Evolutionary conservation across 2,888 invertebrate genomes (phyloP).

Genomic region (Danaus chrysippus): DNA sequence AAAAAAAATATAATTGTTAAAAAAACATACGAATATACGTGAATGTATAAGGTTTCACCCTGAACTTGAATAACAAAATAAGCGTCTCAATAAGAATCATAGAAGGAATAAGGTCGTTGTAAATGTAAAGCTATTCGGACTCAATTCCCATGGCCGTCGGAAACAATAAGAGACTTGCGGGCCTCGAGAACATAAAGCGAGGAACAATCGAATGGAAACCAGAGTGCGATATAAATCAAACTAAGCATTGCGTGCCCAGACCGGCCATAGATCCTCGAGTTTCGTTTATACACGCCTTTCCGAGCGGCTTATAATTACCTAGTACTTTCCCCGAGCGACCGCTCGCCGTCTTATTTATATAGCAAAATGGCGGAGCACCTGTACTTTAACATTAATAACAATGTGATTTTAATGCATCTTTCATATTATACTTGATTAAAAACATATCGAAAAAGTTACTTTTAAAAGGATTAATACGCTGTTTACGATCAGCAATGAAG

Average conservation of each 20-base stretch:
- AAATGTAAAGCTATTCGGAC: conserved; percentile 49
- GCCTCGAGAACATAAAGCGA: conserved; percentile 61
- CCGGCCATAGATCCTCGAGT: conserved; percentile 70
- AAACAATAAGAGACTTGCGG: conserved; percentile 68
- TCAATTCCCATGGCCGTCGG: conserved; percentile 62
- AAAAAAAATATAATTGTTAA: background rate
- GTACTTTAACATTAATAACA: conserved; percentile 25
- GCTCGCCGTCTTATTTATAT: conserved; percentile 75
- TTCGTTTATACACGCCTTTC: conserved; percentile 60
- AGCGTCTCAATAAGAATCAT: conserved; percentile 31
- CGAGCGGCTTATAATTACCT: conserved; percentile 68
- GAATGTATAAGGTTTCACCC: conserved; percentile 2
- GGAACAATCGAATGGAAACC: conserved; percentile 75
- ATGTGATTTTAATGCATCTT: background rate
- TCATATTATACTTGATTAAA: background rate
- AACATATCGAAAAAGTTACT: background rate
- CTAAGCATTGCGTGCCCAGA: conserved; percentile 71
- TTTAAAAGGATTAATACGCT: conserved; percentile 47
- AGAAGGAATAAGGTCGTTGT: conserved; percentile 55
- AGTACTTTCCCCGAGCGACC: conserved; percentile 75
- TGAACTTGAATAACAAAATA: conserved; percentile 37
- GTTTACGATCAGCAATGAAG: conserved; percentile 58
- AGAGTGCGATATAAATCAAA: conserved; percentile 75
- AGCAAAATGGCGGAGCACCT: conserved; percentile 75
- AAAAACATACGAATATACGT: background rate